These are phyloP conservation scores for Dorcus hopei DNA, from an alignment of 2,888 invertebrate species.

Conservation along the genomic window DNA sequence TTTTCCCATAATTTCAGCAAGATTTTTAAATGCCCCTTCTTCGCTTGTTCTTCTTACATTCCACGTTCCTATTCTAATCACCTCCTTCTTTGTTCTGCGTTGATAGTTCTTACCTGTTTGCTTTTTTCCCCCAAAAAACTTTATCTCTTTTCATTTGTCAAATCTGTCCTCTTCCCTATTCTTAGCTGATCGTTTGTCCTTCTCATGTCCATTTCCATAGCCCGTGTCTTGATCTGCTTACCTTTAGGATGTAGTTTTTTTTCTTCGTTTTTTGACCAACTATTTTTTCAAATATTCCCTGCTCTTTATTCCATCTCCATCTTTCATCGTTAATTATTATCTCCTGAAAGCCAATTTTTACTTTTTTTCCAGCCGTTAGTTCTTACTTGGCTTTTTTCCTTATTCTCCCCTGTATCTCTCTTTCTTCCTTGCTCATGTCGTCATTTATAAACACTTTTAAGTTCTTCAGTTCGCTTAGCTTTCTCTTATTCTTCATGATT, in stretches of 20 bases:
- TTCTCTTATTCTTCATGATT: not conserved
- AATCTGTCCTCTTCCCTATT: not conserved
- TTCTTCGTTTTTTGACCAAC: not conserved
- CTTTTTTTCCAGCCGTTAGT: no score
- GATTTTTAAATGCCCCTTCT: no score
- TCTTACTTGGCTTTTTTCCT: not conserved
- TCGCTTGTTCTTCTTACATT: no score
- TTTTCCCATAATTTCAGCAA: no score
- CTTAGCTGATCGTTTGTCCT: no score
- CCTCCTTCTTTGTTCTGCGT: no score
- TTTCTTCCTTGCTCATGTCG: not conserved
- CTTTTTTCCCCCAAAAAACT: not conserved
- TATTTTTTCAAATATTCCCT: not conserved
- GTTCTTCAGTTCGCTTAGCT: not conserved
- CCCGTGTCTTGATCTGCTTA: not conserved
- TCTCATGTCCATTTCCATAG: not conserved
- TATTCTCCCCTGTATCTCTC: not conserved
- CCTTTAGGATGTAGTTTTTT: constrained; percentile 1
- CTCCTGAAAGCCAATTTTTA: no score
- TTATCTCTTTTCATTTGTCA: not conserved
- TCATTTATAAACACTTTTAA: not conserved
- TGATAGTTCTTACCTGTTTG: no score
- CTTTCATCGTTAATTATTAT: not conserved
- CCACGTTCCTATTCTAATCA: no score
- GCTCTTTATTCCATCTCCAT: not conserved